A percentile compares a stretch with the other conserved stretches of the same genome.
These are phyloP conservation scores for Pachyuromys duprasi DNA, from an alignment of 2,797 vertebrate genomes.

Conservation along the genomic window DNA sequence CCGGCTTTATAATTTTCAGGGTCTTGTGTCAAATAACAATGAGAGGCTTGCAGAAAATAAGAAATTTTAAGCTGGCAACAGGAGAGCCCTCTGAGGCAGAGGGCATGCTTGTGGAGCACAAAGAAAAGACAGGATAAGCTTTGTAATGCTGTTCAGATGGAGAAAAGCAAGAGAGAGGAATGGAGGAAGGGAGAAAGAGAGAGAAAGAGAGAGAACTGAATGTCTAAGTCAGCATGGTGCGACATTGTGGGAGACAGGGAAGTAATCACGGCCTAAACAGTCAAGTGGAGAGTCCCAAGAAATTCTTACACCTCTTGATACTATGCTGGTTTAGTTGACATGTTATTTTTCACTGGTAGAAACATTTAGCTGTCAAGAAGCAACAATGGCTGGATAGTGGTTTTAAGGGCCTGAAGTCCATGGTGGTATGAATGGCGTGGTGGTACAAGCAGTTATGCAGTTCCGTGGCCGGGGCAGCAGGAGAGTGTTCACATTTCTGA, in stretches of 20 bases:
- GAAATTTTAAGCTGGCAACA: background rate
- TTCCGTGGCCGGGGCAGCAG: background rate
- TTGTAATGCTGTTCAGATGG: background rate
- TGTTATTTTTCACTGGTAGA: background rate
- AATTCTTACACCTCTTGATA: background rate
- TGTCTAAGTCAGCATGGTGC: background rate
- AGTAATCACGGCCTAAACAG: fast-evolving
- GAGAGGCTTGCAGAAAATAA: background rate
- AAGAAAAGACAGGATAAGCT: background rate
- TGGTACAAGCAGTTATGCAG: too few relatives aligned
- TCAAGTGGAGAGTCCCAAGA: background rate
- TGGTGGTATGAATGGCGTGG: too few relatives aligned
- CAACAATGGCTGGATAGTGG: background rate
- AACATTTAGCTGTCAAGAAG: background rate
- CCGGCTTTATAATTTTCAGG: background rate
- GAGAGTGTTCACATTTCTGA: background rate
- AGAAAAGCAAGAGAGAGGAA: background rate
- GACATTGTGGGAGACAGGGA: background rate
- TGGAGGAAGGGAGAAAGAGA: background rate
- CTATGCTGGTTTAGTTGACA: background rate
- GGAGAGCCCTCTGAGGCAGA: background rate
- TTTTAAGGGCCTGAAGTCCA: background rate
- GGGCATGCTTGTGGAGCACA: background rate
- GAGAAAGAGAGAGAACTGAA: background rate
- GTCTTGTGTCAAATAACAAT: background rate